Conservation (phyloP, 53 echinoderm and acorn worm species). For the Crossaster papposus region DNA sequence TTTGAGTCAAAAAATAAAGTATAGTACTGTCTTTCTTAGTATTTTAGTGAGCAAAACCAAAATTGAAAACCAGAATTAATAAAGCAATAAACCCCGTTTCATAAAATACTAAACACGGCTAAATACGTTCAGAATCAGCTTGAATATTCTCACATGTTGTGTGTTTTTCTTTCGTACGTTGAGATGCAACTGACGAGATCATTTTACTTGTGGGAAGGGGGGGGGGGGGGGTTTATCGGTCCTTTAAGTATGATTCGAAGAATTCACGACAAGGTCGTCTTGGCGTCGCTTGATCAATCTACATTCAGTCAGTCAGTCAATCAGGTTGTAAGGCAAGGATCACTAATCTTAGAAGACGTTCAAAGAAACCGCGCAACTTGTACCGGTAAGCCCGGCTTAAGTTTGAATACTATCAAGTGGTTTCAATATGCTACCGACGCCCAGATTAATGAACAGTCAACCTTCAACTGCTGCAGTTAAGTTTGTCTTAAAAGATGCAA, state of each 20-base stretch:
- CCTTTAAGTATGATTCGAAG: not conserved
- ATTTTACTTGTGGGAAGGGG: too few species aligned
- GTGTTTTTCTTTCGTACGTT: too few species aligned
- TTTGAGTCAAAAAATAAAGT: too few species aligned
- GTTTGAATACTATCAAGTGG: not conserved
- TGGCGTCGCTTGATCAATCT: not conserved
- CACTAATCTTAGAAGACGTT: not conserved
- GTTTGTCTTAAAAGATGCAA: not conserved
- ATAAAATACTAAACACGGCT: too few species aligned
- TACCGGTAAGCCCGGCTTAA: not conserved
- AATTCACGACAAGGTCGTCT: not conserved
- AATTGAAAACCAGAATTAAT: too few species aligned
- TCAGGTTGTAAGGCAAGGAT: not conserved
- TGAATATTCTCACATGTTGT: too few species aligned
- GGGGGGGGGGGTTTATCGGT: not conserved
- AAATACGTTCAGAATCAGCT: too few species aligned
- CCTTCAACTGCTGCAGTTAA: constrained; percentile 7
- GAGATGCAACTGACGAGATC: too few species aligned
- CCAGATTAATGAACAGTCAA: not conserved
- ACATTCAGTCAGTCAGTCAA: not conserved
- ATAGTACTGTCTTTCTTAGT: too few species aligned
- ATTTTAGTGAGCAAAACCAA: too few species aligned
- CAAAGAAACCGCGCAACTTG: constrained; percentile 13
- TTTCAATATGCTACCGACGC: not conserved
- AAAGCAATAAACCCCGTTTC: too few species aligned